These are phyloP conservation scores for Amphiprion percula DNA, from an alignment of 2,113 vertebrate genomes.

Conservation along the genomic window DNA sequence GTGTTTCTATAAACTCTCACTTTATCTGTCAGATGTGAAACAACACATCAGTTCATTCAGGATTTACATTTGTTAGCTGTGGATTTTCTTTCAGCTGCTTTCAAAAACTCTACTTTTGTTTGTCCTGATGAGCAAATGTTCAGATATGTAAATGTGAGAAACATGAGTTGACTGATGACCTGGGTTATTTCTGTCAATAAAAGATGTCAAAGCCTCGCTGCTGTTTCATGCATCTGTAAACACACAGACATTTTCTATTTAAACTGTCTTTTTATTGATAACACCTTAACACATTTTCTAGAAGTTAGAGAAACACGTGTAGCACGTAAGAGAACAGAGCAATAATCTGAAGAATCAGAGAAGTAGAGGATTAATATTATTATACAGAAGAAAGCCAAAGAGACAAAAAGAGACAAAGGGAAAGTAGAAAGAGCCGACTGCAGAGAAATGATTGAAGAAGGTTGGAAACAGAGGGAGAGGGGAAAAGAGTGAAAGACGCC, in stretches of 20 bases:
- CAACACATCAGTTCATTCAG: no score
- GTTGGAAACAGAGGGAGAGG: slow-evolving; percentile 56
- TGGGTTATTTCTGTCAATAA: no score
- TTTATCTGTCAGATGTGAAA: no score
- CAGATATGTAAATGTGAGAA: no score
- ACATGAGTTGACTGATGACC: no score
- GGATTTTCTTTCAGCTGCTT: no score
- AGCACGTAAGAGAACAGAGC: slow-evolving; percentile 82
- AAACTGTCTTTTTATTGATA: slow-evolving; percentile 83
- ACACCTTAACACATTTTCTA: slow-evolving; percentile 83
- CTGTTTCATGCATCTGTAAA: no score
- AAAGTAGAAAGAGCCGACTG: slow-evolving; percentile 68
- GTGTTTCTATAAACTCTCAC: no score
- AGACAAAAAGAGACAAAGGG: slow-evolving; percentile 65
- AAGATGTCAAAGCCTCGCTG: no score
- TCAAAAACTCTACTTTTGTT: no score
- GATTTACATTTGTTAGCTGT: no score
- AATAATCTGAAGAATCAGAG: slow-evolving; percentile 79
- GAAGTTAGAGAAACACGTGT: slow-evolving; percentile 83
- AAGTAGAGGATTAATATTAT: slow-evolving; percentile 77
- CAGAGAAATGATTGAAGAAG: slow-evolving; percentile 65
- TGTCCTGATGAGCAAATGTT: no score
- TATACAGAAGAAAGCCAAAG: slow-evolving; percentile 78
- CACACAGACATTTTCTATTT: slow-evolving; percentile 61
- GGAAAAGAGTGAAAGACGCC: slow-evolving; percentile 52